A percentile compares a stretch with the other conserved stretches of the same genome.
These are phyloP conservation scores for Typhlomys cinereus DNA, from an alignment of 2,113 vertebrate genomes.

Conservation along the genomic window DNA sequence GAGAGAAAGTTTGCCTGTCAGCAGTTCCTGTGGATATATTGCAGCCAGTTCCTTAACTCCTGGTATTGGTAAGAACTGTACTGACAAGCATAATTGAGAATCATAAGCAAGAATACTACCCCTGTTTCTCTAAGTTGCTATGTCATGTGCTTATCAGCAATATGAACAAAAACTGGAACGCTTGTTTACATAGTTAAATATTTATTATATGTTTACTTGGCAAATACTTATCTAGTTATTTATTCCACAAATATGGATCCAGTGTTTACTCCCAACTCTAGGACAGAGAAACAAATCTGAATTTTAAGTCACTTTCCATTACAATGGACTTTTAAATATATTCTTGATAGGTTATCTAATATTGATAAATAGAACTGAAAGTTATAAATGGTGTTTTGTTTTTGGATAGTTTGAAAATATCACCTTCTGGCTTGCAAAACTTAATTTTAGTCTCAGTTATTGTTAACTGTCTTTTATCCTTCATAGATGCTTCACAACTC, in stretches of 20 bases:
- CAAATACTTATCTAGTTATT: background rate
- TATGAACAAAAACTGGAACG: no score
- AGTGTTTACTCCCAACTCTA: background rate
- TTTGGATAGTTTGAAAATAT: background rate
- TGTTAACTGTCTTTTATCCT: background rate
- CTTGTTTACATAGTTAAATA: background rate
- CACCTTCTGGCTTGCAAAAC: background rate
- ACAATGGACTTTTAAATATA: background rate
- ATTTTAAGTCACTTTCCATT: background rate
- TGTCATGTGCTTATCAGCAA: no score
- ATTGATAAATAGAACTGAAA: background rate
- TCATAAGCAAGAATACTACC: no score
- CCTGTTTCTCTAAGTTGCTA: no score
- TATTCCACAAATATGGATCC: background rate
- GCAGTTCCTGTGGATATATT: no score
- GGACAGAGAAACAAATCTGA: background rate
- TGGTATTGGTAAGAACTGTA: no score
- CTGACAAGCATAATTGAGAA: no score
- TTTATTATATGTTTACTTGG: background rate
- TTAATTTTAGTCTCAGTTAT: background rate
- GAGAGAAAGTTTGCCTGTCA: no score
- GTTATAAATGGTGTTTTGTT: background rate
- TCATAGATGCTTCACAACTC: background rate
- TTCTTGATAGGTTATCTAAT: background rate
- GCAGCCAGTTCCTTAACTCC: no score